Evolutionary conservation across 2,113 vertebrate species (phyloP).

Genomic region (Chloropsis hardwickii): DNA sequence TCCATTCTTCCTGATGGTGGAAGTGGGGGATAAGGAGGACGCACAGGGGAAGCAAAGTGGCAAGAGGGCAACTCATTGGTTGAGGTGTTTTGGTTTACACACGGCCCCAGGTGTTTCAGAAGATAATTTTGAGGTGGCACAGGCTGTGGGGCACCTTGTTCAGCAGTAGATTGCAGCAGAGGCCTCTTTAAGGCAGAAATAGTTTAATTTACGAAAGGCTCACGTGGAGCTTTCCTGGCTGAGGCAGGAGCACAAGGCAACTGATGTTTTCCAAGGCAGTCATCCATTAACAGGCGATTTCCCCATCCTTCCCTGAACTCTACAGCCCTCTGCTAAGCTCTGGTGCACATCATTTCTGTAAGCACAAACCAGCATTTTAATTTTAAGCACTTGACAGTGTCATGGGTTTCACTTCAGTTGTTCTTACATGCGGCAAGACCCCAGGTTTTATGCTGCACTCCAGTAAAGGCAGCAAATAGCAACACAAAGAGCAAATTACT

Average conservation of each 20-base stretch:
- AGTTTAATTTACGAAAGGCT: constrained; percentile 1
- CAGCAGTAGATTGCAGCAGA: background rate
- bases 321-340: constrained; percentile 37
- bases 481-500: background rate
- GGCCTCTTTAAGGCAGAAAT: background rate
- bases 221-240: background rate
- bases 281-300: constrained; percentile 17
- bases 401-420: constrained; percentile 4
- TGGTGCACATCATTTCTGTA: constrained; percentile 15
- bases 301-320: constrained; percentile 21
- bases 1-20: background rate
- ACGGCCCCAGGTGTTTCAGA: background rate
- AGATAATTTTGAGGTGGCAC: background rate
- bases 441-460: background rate
- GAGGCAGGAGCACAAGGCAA: background rate
- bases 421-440: background rate
- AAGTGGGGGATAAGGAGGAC: accelerated
- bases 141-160: background rate
- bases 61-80: background rate
- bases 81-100: background rate
- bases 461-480: background rate
- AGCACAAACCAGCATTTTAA: constrained; percentile 36
- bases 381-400: background rate
- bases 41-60: accelerated
- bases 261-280: constrained; percentile 32